phyloP scores from a whole-genome alignment of 1,140 invertebrate genomes.

The Drosophila navojoa region DNA sequence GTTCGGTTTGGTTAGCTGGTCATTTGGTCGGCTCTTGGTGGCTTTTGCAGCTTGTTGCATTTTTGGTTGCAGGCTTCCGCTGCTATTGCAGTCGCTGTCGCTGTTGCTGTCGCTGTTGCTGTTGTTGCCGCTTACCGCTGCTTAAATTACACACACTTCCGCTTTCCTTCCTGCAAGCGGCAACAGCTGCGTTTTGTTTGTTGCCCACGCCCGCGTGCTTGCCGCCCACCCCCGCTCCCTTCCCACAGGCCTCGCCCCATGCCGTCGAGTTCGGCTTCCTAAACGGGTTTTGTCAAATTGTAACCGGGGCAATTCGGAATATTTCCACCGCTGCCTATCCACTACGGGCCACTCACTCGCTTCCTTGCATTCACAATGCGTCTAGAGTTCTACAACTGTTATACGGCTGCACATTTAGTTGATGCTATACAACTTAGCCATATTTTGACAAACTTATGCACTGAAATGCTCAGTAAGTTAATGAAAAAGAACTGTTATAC shows the following conservation, averaged over 20 bases:
- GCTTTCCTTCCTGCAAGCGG: constrained; percentile 60
- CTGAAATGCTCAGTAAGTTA: neutral
- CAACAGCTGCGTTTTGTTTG: constrained; percentile 43
- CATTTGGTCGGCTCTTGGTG: constrained; percentile 29
- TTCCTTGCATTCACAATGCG: constrained; percentile 14
- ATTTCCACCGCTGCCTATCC: constrained; percentile 19
- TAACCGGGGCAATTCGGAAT: constrained; percentile 34
- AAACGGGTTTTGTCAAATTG: constrained; percentile 45
- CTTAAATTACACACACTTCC: constrained; percentile 77
- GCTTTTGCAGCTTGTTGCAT: constrained; percentile 68
- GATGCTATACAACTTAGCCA: neutral
- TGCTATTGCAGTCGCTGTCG: neutral
- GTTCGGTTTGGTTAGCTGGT: constrained; percentile 27
- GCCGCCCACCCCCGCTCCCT: too few species aligned
- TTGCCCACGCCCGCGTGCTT: neutral
- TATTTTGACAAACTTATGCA: neutral
- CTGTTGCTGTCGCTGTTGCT: constrained; percentile 6
- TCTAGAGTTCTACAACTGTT: constrained; percentile 5
- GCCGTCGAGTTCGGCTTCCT: constrained; percentile 17
- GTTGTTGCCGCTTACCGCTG: constrained; percentile 34
- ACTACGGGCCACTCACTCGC: constrained; percentile 15
- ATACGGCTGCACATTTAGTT: neutral
- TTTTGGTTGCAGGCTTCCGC: constrained; percentile 57
- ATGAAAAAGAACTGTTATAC: constrained; percentile 22
- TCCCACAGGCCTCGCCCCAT: too few species aligned